Base-by-base conservation (phyloP, 1,140 invertebrate genomes). In the Kradibia gibbosae region DNA sequence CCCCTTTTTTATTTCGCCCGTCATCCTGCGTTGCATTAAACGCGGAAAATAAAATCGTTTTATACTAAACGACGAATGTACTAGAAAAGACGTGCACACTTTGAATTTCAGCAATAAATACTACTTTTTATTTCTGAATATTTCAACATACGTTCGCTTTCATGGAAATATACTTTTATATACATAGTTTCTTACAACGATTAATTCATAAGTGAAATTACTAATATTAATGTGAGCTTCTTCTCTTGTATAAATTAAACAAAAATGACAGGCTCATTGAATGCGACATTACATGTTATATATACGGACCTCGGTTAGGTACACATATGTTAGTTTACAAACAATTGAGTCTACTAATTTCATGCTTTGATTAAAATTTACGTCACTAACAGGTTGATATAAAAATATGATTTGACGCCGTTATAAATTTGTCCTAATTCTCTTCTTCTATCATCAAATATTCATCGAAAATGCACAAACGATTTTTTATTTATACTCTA, bases 101-200 rank as follows among this genome's bases (percentile, higher is more conserved):
- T n/a, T n/a, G n/a, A n/a, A n/a, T n/a, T n/a, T n/a, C n/a, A n/a
- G n/a, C n/a, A n/a, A n/a, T n/a, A n/a, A n/a, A n/a, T n/a, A n/a
- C n/a, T n/a, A n/a, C n/a, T n/a, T n/a, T n/a, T n/a, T n/a, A 15
- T 17, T 17, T 20, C 15, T 15, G 15, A 65, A 20, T 65, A 65
- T 65, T 65, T 65, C 62, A 36, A 65, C 36, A 36, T 65, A 65
- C 36, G 34, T 39, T 39, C 62, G n/a, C 62, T n/a, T 67, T 67
- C 34, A n/a, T 67, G 62, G 34, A 67, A 39, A 67, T 71, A 48
- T 71, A 45, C 28, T n/a, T n/a, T 48, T 48, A 71, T 48, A 48
- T 71, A 71, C 25, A 48, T 5, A 31, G 25, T 48, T 22, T 67
- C 62, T 67, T 39, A 39, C 34, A 28, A 20, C 3, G 34, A 67